A percentile compares a stretch with the other conserved stretches of the same genome.
phyloP scores from a whole-genome alignment of 2,113 vertebrate species.

The Ctenomys sociabilis region DNA sequence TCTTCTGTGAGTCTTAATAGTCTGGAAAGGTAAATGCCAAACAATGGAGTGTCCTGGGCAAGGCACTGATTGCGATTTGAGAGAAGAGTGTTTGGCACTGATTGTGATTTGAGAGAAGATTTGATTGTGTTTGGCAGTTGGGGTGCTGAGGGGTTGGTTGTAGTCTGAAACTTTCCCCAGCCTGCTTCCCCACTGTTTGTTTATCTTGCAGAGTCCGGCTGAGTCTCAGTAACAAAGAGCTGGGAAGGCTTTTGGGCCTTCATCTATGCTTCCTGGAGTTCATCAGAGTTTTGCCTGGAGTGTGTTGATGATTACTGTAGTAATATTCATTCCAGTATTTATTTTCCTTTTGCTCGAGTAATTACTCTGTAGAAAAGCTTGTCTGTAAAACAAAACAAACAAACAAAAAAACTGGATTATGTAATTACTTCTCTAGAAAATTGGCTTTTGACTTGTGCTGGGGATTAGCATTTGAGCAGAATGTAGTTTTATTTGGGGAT shows the following conservation, averaged over 20 bases:
- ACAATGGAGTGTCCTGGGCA: background rate
- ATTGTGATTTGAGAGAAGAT: background rate
- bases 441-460: background rate
- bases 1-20: background rate
- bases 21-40: background rate
- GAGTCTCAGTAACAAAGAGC: background rate
- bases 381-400: too few species aligned
- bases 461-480: background rate
- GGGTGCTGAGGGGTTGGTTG: background rate
- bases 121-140: background rate
- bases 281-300: background rate
- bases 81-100: background rate
- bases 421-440: conserved; percentile 60
- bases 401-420: conserved; percentile 17
- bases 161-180: background rate
- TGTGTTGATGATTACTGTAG: background rate
- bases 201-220: background rate
- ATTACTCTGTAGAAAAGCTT: conserved; percentile 16
- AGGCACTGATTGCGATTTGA: background rate
- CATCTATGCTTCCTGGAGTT: background rate
- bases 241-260: background rate
- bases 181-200: conserved; percentile 50
- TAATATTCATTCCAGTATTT: conserved; percentile 2
- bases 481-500: background rate
- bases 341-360: conserved; percentile 40